Evolutionary conservation across 2,113 vertebrate species (phyloP), one percentile per base, ranked within the genome.

Genomic region (Benitochromis conjunctus): DNA sequence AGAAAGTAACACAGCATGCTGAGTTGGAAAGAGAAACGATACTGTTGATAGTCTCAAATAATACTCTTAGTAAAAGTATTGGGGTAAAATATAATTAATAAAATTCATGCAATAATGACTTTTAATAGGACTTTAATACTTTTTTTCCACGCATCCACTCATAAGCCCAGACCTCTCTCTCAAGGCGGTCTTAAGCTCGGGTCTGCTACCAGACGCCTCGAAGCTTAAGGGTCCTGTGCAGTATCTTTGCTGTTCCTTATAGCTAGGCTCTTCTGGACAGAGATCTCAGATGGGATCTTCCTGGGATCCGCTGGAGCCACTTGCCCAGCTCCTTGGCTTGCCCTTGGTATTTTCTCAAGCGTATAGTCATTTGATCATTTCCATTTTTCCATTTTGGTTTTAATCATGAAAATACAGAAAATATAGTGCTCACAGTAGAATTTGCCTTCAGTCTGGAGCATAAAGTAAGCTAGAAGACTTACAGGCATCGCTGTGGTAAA

Each of bases 401-500:
- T 1, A 66, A 3, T 66, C 36, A 41, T 0, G 1, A 66, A 66
- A 66, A 41, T 0, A 38, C 60, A 38, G 34, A 64, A 13, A 64
- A 0, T 13, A 2, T 64, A 38, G 34, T 4, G 6, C 34, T 41
- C 34, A 41, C 19, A 41, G 34, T 66, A 41, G 4, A 66, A 66
- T 10, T 38, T 38, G 6, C 36, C 36, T 38, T 3, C 8, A 38
- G 9, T 38, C 8, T 38, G 36, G 36, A 38, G 36, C 36, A 38
- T 21, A 41, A 41, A 41, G 62, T 41, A 66, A 14, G 62, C 62
- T 66, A 21, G 10, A 64, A 71, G 41, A 74, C 69, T 74, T 29
- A 74, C 69, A 29, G 43, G 69, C 1, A 29, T 48, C 24, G 0
- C 66, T 18, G 69, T 43, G 5, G 38, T 71, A 0, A 46, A 46